Evolutionary conservation across 2,888 invertebrate species (phyloP), one percentile per base, ranked within the genome.

Genomic region (Dasysyrphus albostriatus): DNA sequence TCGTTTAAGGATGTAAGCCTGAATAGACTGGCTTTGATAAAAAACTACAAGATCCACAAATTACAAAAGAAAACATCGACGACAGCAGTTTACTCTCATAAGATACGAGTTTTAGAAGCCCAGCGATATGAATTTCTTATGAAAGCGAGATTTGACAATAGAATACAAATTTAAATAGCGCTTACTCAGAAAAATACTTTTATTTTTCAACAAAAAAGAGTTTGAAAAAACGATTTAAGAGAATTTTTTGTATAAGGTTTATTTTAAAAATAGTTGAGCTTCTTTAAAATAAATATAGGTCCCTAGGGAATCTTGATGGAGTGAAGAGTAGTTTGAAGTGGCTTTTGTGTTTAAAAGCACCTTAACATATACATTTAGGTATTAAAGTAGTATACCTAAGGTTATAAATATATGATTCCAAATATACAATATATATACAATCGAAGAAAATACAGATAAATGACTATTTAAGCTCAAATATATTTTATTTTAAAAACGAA

Each of bases 131-230:
- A 56, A 56, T 67, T 65, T 74, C 44, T 69, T 77, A 70, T 70
- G n/a, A n/a, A 10, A 63, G 44, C n/a, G 63, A 74, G 34, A 12
- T 34, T 49, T 49, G 49, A 19, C 6, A 49, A 49, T 16, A 74
- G 82, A 78, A 85, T 85, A 82, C 74, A 78, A 87, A 87, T 87
- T 87, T 82, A 87, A 87, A 81, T 87, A 70, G 70, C 74, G 74
- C 74, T 78, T 87, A 73, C 74, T 78, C 81, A 77, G 58, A 51
- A 65, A 73, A 69, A 74, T 79, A 69, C 19, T 61, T 42, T 74
- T 24, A 34, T 54, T 54, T 29, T 7, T 32, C 8, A 54, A 54
- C 14, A 32, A 54, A 54, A 8, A 54, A 54, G 29, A 14, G 12
- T 51, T 51, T 51, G 5, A 19, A 5, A 78, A 74, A 67, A 67